Conservation (phyloP, 2,888 invertebrate genomes). For the Rugalucina vietnamica region DNA sequence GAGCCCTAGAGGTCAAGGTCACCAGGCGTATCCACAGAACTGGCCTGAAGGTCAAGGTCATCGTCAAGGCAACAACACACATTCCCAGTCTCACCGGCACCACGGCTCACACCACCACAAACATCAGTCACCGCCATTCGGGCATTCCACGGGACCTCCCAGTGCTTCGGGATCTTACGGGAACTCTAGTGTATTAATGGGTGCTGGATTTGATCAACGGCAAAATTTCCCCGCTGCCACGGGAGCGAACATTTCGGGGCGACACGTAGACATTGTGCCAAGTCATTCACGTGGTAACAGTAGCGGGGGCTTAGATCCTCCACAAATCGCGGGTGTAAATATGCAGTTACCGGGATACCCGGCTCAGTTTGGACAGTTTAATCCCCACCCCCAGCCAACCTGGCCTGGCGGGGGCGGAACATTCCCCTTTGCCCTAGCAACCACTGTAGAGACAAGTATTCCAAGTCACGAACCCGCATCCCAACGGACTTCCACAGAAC, state of each 20-base stretch:
- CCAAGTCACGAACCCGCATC: slow-evolving; percentile 62
- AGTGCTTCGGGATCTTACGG: slow-evolving; percentile 43
- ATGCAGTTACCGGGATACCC: slow-evolving; percentile 82
- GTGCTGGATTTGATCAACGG: slow-evolving; percentile 56
- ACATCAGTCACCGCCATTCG: slow-evolving; percentile 67
- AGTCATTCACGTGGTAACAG: slow-evolving; percentile 66
- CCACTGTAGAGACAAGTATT: slow-evolving; percentile 60
- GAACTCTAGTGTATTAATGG: slow-evolving; percentile 62
- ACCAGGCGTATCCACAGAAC: slow-evolving; percentile 64
- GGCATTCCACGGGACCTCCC: slow-evolving; percentile 50
- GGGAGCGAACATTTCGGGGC: slow-evolving; percentile 60
- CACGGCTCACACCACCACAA: slow-evolving; percentile 69
- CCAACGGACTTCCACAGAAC: slow-evolving; percentile 68
- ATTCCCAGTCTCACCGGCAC: slow-evolving; percentile 71
- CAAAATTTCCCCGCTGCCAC: slow-evolving; percentile 50
- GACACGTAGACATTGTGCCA: slow-evolving; percentile 63
- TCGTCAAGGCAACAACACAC: slow-evolving; percentile 64
- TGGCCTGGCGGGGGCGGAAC: slow-evolving; percentile 67
- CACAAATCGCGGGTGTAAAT: slow-evolving; percentile 83
- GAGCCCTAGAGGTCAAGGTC: slow-evolving; percentile 65
- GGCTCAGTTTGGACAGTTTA: slow-evolving; percentile 69
- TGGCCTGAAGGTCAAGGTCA: slow-evolving; percentile 64
- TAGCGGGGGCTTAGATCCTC: slow-evolving; percentile 77
- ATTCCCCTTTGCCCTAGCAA: slow-evolving; percentile 73
- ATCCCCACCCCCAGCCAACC: slow-evolving; percentile 62